phyloP scores from a whole-genome alignment of 2,113 vertebrate genomes.

The Seriola dumerili region DNA sequence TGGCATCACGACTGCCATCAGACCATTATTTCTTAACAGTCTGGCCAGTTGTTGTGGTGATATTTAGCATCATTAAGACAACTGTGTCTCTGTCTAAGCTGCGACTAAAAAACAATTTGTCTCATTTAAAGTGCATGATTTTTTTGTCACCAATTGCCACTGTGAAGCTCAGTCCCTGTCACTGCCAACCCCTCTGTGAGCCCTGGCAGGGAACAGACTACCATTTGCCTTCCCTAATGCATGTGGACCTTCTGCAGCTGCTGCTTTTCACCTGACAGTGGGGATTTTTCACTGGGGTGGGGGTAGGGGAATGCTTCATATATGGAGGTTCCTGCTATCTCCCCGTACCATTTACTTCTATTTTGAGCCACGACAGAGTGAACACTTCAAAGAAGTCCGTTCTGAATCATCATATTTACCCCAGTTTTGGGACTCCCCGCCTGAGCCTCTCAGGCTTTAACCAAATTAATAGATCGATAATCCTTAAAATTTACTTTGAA shows the following conservation, averaged over 20 bases:
- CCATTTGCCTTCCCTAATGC: conserved; percentile 46
- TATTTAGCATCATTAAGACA: conserved; percentile 28
- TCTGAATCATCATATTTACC: conserved; percentile 25
- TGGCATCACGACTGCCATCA: not conserved
- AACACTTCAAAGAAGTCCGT: conserved; percentile 6
- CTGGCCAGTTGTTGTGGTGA: conserved; percentile 6
- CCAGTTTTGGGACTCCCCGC: not conserved
- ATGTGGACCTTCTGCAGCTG: conserved; percentile 30
- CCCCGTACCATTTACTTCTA: conserved; percentile 31
- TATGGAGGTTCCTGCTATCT: conserved; percentile 24
- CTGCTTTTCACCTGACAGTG: conserved; percentile 48
- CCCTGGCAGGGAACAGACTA: conserved; percentile 31
- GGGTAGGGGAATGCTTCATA: not conserved
- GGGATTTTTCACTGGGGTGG: conserved; percentile 24
- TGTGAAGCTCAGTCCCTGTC: conserved; percentile 14
- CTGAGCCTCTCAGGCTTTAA: not conserved
- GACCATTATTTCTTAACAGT: conserved; percentile 10
- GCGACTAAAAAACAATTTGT: not conserved
- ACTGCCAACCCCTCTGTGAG: conserved; percentile 31
- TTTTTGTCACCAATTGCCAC: conserved; percentile 13
- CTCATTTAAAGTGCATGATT: conserved; percentile 32
- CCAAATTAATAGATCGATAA: not conserved
- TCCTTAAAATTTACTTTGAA: not conserved
- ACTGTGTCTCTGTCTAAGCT: conserved; percentile 20
- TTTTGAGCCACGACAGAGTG: conserved; percentile 34